phyloP scores from a whole-genome alignment of 2,888 invertebrate genomes.

The Scaptomyza tumidula region DNA sequence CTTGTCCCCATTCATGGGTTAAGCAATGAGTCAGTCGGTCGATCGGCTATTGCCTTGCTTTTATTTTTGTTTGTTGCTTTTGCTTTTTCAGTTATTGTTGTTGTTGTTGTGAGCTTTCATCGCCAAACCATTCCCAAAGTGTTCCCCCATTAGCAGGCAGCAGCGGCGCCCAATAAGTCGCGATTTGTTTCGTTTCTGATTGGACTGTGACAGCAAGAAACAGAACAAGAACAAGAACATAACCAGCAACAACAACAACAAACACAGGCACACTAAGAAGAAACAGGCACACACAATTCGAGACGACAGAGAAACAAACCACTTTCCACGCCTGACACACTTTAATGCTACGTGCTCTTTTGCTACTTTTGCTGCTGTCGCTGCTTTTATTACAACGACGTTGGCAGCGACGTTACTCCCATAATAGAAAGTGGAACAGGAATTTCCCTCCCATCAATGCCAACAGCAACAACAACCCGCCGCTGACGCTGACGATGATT shows the following conservation, averaged over 20 bases:
- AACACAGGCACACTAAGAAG: slow-evolving; percentile 50
- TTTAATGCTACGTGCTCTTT: slow-evolving; percentile 78
- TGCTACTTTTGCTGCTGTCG: slow-evolving; percentile 75
- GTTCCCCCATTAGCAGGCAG: slow-evolving; percentile 34
- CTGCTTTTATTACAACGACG: slow-evolving; percentile 45
- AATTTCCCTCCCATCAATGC: slow-evolving; percentile 79
- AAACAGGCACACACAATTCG: slow-evolving; percentile 58
- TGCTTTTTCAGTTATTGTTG: slow-evolving; percentile 13
- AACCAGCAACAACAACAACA: slow-evolving; percentile 45
- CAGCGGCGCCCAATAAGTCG: slow-evolving; percentile 40
- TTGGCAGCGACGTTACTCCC: slow-evolving; percentile 72
- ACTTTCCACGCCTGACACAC: slow-evolving; percentile 82
- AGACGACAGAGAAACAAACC: slow-evolving; percentile 67
- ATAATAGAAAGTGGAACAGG: slow-evolving; percentile 84
- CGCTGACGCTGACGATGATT: slow-evolving; percentile 74
- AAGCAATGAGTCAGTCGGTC: slow-evolving; percentile 76
- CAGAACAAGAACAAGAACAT: slow-evolving; percentile 31
- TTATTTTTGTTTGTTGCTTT: slow-evolving; percentile 35
- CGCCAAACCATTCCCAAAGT: slow-evolving; percentile 62
- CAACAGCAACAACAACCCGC: slow-evolving; percentile 37
- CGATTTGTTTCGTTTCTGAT: slow-evolving; percentile 37
- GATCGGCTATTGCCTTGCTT: slow-evolving; percentile 43
- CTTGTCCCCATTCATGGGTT: slow-evolving; percentile 53
- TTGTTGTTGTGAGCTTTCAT: slow-evolving; percentile 33
- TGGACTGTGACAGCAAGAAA: slow-evolving; percentile 26